Conservation (phyloP, 2,888 invertebrate genomes). For the Euplexia lucipara region DNA sequence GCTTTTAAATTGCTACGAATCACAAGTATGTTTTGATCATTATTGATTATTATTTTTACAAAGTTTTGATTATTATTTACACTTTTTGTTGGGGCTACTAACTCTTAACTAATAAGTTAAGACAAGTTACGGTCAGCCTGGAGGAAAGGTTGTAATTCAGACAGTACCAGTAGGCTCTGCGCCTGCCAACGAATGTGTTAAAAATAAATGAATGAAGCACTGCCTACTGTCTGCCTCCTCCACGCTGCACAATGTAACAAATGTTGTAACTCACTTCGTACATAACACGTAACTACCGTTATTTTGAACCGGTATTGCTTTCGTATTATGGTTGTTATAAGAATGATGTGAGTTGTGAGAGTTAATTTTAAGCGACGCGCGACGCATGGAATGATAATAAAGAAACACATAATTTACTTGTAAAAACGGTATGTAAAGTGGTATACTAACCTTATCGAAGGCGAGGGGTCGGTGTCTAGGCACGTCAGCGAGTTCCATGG, state of each 20-base stretch:
- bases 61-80: slow-evolving; percentile 25
- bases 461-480: slow-evolving; percentile 93
- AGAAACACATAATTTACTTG: background rate
- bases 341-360: slow-evolving; percentile 17
- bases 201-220: slow-evolving; percentile 72
- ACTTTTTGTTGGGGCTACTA: slow-evolving; percentile 12
- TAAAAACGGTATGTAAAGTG: slow-evolving; percentile 10
- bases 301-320: slow-evolving; percentile 39
- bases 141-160: slow-evolving; percentile 74
- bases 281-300: slow-evolving; percentile 50
- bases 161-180: slow-evolving; percentile 52
- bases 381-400: slow-evolving; percentile 8
- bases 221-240: slow-evolving; percentile 58
- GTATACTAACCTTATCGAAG: slow-evolving; percentile 93
- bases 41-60: too few relatives aligned
- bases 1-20: background rate
- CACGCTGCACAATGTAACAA: slow-evolving; percentile 55
- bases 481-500: slow-evolving; percentile 91
- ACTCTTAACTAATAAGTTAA: slow-evolving; percentile 33
- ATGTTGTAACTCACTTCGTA: slow-evolving; percentile 33
- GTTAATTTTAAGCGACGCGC: slow-evolving; percentile 8
- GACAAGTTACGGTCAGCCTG: slow-evolving; percentile 21
- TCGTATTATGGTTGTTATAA: slow-evolving; percentile 21
- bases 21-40: too few relatives aligned
- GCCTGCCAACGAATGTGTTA: slow-evolving; percentile 60